Evolutionary conservation across 2,797 vertebrate species (phyloP), one percentile per base, ranked within the genome.

Genomic region (Typhlichthys subterraneus): DNA sequence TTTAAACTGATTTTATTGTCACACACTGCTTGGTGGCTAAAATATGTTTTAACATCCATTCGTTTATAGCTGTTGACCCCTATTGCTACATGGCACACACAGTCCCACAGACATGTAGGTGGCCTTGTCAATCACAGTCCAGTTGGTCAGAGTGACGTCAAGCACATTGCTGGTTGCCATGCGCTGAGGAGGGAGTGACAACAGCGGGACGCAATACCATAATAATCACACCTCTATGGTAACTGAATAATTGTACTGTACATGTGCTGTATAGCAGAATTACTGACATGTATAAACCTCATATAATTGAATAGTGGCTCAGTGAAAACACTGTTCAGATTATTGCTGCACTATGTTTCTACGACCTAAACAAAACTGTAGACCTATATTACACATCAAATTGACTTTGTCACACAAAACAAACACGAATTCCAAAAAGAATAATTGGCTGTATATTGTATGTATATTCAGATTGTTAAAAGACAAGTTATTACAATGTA

Each of bases 51-150:
- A 38, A 4, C 2, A 45, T 45, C 13, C 12, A 45, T 65, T 62
- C 58, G 42, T 59, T 66, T 67, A 63, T 63, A 72, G 58, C 38
- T 55, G 38, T 53, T 48, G 15, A 45, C 55, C 9, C 31, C 13
- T 53, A 38, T 53, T 2, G 63, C 49, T 55, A n/a, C 17, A 48
- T 33, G n/a, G 31, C 17, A 58, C 7, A 46, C 14, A 17, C 55
- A 13, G 5, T 13, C 50, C 48, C 29, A 54, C 61, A 52, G 31
- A 45, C 33, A 57, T 42, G 12, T 12, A 51, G 59, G 65, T 17
- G 63, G 73, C 65, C 64, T 55, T 73, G 72, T 68, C 77, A 73
- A 58, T 76, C 65, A 68, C 14, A 45, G 56, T 61, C 64, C 58
- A 33, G 55, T 64, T 72, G 60, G 1, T 29, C 48, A 57, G 29